phyloP scores from a whole-genome alignment of 2,797 vertebrate species.

The Serranus cabrilla region DNA sequence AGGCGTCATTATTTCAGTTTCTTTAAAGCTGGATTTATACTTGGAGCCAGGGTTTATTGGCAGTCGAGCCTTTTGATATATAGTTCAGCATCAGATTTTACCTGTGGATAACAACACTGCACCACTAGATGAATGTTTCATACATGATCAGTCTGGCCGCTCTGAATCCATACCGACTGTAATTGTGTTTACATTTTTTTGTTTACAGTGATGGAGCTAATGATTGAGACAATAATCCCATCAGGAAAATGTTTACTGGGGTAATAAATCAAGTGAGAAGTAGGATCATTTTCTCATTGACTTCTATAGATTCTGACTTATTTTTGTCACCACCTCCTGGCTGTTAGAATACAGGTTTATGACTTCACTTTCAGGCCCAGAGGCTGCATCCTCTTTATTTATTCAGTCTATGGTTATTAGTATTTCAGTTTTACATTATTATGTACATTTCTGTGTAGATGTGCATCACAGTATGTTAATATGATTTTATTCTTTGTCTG shows the following conservation, averaged over 20 bases:
- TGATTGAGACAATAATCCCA: too few relatives aligned
- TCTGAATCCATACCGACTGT: not conserved
- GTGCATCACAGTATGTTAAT: not conserved
- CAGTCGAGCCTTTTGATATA: not conserved
- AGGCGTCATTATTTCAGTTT: not conserved
- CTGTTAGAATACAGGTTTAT: too few relatives aligned
- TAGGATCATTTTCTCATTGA: too few relatives aligned
- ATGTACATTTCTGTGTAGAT: not conserved
- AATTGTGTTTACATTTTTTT: constrained; percentile 7
- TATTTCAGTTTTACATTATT: not conserved
- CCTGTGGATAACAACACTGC: not conserved
- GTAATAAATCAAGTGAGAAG: too few relatives aligned
- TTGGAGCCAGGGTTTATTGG: not conserved
- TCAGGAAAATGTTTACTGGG: too few relatives aligned
- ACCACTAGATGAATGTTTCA: not conserved
- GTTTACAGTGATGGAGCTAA: not conserved
- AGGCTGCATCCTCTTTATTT: too few relatives aligned
- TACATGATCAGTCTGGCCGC: not conserved
- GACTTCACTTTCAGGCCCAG: too few relatives aligned
- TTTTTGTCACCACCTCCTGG: too few relatives aligned
- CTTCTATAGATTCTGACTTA: too few relatives aligned
- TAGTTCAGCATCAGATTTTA: constrained; percentile 17
- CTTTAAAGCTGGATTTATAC: not conserved
- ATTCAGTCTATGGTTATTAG: not conserved
- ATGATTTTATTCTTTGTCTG: constrained; percentile 7